Percentiles rank a stretch among this genome's conserved stretches.
These are phyloP conservation scores for Armadillidium nasatum DNA, from an alignment of 1,140 invertebrate genomes.

Conservation along the genomic window DNA sequence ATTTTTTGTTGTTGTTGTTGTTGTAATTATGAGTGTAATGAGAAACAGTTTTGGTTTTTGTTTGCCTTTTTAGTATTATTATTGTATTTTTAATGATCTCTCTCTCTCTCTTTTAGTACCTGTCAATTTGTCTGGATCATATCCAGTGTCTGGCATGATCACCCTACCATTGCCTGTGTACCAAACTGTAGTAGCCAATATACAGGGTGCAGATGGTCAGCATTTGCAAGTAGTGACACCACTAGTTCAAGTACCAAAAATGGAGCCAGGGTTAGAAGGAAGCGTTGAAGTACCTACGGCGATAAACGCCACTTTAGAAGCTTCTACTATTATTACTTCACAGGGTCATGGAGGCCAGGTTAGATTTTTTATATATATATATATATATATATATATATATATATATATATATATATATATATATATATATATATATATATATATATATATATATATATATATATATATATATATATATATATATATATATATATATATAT, in stretches of 20 bases:
- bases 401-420: no score
- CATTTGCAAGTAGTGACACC: constrained; percentile 59
- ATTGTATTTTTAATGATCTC: background rate
- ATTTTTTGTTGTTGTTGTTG: no score
- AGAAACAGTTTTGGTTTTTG: no score
- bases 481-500: no score
- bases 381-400: background rate
- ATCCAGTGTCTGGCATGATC: constrained; percentile 89
- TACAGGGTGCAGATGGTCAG: constrained; percentile 53
- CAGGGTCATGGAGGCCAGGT: constrained; percentile 34
- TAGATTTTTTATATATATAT: no score
- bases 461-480: no score
- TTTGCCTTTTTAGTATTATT: constrained; percentile 2
- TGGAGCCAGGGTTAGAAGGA: constrained; percentile 55
- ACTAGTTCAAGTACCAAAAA: constrained; percentile 71
- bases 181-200: constrained; percentile 90
- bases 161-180: constrained; percentile 95
- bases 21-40: no score
- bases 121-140: constrained; percentile 59
- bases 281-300: constrained; percentile 35
- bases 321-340: constrained; percentile 37
- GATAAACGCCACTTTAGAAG: constrained; percentile 38
- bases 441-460: no score
- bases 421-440: no score
- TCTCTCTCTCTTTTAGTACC: constrained; percentile 30